Percentiles rank a stretch among this genome's conserved stretches.
Evolutionary conservation across 2,797 vertebrate genomes (phyloP).

Genomic region (Otolemur crassicaudatus): DNA sequence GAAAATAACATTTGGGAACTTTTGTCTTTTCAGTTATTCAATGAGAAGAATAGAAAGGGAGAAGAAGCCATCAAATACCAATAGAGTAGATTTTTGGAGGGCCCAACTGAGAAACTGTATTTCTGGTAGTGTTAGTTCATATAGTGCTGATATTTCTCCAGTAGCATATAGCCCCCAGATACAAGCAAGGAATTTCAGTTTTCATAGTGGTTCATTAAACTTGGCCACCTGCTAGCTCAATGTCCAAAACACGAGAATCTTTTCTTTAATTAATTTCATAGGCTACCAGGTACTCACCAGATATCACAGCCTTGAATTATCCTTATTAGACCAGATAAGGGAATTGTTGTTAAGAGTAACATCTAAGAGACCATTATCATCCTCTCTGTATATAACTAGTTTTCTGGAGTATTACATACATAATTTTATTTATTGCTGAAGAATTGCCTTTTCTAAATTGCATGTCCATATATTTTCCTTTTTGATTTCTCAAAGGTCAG

Average conservation of each 20-base stretch:
- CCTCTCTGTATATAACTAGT: neutral
- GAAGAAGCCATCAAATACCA: neutral
- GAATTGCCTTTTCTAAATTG: neutral
- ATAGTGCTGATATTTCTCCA: neutral
- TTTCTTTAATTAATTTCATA: slow-evolving; percentile 23
- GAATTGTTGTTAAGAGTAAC: neutral
- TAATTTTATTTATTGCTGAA: slow-evolving; percentile 29
- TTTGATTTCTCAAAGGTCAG: slow-evolving; percentile 32
- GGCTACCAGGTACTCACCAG: neutral
- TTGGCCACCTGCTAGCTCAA: neutral
- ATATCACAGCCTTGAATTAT: slow-evolving; percentile 34
- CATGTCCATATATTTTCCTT: neutral
- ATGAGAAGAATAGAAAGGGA: neutral
- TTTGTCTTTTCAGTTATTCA: slow-evolving; percentile 18
- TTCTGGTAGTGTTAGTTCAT: neutral
- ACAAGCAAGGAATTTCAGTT: neutral
- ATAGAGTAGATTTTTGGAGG: neutral
- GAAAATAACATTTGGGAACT: neutral
- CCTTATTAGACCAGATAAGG: neutral
- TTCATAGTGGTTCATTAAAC: neutral
- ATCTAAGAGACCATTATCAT: neutral
- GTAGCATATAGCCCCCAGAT: neutral
- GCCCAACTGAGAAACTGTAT: neutral
- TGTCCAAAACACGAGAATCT: slow-evolving; percentile 8
- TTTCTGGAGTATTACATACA: neutral